Evolutionary conservation across 2,113 vertebrate species (phyloP).

Genomic region (Pogonocichla stellata): DNA sequence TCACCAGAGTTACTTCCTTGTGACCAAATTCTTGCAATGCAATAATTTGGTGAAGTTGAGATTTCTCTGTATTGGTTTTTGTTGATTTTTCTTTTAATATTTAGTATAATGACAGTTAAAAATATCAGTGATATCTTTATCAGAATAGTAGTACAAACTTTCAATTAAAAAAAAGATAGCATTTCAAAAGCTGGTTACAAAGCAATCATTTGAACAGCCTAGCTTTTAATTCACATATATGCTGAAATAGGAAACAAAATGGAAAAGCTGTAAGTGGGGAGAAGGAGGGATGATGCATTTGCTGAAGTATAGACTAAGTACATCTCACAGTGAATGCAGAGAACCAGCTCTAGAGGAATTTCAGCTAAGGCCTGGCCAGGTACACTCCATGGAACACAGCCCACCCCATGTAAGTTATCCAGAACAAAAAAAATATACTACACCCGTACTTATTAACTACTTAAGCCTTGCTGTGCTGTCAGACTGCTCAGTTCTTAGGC

Average conservation of each 20-base stretch:
- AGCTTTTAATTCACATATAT: neutral
- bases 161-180: accelerated
- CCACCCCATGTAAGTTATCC: neutral
- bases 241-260: neutral
- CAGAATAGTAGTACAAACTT: neutral
- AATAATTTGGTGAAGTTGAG: neutral
- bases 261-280: neutral
- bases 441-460: neutral
- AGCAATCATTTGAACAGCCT: neutral
- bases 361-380: neutral
- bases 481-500: neutral
- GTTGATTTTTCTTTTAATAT: neutral
- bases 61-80: neutral
- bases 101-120: neutral
- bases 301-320: neutral
- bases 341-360: neutral
- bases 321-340: neutral
- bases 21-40: neutral
- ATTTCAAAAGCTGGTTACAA: neutral
- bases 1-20: neutral
- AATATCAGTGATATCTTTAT: neutral
- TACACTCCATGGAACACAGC: neutral
- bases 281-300: neutral
- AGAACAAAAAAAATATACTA: neutral
- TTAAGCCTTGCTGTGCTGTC: neutral